Percentiles rank a stretch among this genome's conserved stretches.
Evolutionary conservation across 2,797 vertebrate genomes (phyloP).

Genomic region (Eleutherodactylus coqui): DNA sequence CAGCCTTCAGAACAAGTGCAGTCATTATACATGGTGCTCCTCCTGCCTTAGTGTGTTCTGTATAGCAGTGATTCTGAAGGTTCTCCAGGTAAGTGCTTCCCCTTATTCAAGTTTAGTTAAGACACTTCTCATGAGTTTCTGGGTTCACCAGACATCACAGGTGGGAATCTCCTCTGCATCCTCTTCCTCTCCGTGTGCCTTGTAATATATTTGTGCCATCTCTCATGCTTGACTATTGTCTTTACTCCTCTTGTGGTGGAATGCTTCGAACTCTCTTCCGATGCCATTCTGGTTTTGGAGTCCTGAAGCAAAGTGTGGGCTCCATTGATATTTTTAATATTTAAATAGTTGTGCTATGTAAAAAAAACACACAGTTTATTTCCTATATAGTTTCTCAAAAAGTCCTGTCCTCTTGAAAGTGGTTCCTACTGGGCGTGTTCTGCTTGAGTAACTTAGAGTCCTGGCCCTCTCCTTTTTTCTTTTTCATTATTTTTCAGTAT

Average conservation of each 20-base stretch:
- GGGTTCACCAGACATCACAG: constrained; percentile 73
- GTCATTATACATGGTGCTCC: constrained; percentile 69
- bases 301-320: constrained; percentile 66
- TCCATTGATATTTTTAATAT: not conserved
- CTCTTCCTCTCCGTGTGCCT: constrained; percentile 60
- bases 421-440: constrained; percentile 6
- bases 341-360: not conserved
- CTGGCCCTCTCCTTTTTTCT: constrained; percentile 65
- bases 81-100: constrained; percentile 78
- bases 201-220: constrained; percentile 60
- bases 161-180: constrained; percentile 76
- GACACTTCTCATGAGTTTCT: constrained; percentile 73
- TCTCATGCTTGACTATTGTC: constrained; percentile 41
- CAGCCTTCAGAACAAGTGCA: constrained; percentile 68
- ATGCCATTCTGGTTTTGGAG: constrained; percentile 47
- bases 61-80: constrained; percentile 54
- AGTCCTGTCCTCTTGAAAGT: constrained; percentile 35
- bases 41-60: constrained; percentile 17
- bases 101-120: constrained; percentile 77
- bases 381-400: not conserved
- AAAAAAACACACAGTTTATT: constrained; percentile 5
- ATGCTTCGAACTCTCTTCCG: not conserved
- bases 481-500: constrained; percentile 79
- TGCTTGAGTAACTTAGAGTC: constrained; percentile 32
- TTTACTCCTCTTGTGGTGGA: not conserved